These are phyloP conservation scores for Crotalus tigris DNA, from an alignment of 2,113 vertebrate genomes.

Conservation along the genomic window DNA sequence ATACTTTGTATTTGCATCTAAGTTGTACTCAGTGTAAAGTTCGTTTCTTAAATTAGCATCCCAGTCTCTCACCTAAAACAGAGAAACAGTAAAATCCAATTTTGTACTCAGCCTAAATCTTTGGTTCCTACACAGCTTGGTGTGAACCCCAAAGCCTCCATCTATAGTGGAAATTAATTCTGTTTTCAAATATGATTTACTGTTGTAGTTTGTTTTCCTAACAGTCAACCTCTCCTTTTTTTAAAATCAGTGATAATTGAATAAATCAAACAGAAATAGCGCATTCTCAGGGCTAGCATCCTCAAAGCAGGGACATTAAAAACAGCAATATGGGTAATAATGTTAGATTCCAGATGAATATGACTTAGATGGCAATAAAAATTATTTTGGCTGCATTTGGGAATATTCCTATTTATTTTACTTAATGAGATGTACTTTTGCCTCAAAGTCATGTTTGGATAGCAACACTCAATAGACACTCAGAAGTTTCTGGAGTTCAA, in stretches of 20 bases:
- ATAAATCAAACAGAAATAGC: background rate
- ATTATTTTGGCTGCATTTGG: background rate
- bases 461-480: background rate
- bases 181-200: background rate
- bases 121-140: background rate
- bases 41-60: rapidly evolving
- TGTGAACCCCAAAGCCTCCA: background rate
- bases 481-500: background rate
- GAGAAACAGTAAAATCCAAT: background rate
- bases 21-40: slow-evolving; percentile 23
- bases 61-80: slow-evolving; percentile 51
- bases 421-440: background rate
- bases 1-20: slow-evolving; percentile 59
- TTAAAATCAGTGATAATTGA: background rate
- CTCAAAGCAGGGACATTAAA: background rate
- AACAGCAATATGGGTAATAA: background rate
- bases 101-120: background rate
- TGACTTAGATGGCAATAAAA: background rate
- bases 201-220: background rate
- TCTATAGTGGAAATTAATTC: background rate
- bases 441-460: background rate
- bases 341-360: background rate
- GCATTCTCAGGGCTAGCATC: background rate
- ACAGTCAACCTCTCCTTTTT: background rate
- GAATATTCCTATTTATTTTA: background rate